A percentile compares a stretch with the other conserved stretches of the same genome.
phyloP scores from a whole-genome alignment of 2,888 invertebrate genomes.

The Hartigia nigra region DNA sequence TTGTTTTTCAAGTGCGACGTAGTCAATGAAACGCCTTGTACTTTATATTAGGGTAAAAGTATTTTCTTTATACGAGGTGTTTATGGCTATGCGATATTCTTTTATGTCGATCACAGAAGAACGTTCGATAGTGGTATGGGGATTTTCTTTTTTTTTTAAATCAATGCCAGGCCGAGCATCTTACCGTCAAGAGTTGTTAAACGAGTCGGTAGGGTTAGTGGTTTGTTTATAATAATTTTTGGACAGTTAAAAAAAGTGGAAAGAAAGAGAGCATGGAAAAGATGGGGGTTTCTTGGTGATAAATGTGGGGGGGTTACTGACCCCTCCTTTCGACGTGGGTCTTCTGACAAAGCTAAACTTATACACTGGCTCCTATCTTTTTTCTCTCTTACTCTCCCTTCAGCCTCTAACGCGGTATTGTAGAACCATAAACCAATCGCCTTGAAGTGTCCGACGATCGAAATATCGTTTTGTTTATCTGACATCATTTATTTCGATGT shows the following conservation, averaged over 20 bases:
- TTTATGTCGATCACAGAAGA: background rate
- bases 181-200: constrained; percentile 11
- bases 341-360: background rate
- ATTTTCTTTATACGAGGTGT: background rate
- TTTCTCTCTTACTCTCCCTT: constrained; percentile 10
- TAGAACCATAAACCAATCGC: constrained; percentile 15
- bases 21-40: background rate
- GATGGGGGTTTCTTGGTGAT: constrained; percentile 41
- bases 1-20: background rate
- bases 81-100: background rate
- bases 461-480: constrained; percentile 16
- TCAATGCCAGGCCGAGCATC: background rate
- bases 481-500: constrained; percentile 9
- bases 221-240: constrained; percentile 39
- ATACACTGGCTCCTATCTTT: constrained; percentile 15
- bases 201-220: constrained; percentile 24
- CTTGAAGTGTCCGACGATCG: constrained; percentile 19
- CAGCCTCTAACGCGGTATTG: background rate
- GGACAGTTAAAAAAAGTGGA: constrained; percentile 28
- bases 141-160: background rate
- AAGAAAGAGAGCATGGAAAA: constrained; percentile 19
- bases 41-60: background rate
- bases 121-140: background rate
- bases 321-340: constrained; percentile 27
- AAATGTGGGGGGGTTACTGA: constrained; percentile 54